Evolutionary conservation across 2,797 vertebrate species (phyloP).

Genomic region (Mycteria americana): DNA sequence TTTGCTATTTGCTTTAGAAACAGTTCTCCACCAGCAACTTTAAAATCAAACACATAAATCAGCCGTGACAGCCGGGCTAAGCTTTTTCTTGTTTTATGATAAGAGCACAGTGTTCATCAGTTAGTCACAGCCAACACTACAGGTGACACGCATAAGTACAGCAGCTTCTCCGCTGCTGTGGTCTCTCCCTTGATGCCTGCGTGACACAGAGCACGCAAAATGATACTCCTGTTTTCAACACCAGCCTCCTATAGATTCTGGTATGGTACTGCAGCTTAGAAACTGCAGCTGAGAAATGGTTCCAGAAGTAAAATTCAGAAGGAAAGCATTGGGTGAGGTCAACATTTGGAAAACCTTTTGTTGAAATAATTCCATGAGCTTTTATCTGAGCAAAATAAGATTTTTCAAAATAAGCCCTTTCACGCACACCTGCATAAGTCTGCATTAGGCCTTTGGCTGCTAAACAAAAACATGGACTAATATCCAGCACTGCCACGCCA

Average conservation of each 20-base stretch:
- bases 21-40: background rate
- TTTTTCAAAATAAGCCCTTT: background rate
- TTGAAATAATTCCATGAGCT: background rate
- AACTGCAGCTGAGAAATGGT: background rate
- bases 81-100: background rate
- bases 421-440: background rate
- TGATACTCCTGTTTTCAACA: background rate
- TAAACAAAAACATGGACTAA: background rate
- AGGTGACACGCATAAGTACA: background rate
- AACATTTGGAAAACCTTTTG: background rate
- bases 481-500: background rate
- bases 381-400: background rate
- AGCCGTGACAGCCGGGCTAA: background rate
- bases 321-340: background rate
- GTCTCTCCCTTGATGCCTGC: background rate
- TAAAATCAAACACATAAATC: background rate
- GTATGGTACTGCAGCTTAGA: background rate
- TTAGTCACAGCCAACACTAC: background rate
- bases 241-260: background rate
- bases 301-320: background rate
- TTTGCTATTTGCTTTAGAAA: background rate
- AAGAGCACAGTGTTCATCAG: background rate
- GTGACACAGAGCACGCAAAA: background rate
- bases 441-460: background rate
- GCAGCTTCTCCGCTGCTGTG: background rate